Evolutionary conservation across 2,113 vertebrate genomes (phyloP), one percentile per base, ranked within the genome.

Genomic region (Laticauda laticaudata): DNA sequence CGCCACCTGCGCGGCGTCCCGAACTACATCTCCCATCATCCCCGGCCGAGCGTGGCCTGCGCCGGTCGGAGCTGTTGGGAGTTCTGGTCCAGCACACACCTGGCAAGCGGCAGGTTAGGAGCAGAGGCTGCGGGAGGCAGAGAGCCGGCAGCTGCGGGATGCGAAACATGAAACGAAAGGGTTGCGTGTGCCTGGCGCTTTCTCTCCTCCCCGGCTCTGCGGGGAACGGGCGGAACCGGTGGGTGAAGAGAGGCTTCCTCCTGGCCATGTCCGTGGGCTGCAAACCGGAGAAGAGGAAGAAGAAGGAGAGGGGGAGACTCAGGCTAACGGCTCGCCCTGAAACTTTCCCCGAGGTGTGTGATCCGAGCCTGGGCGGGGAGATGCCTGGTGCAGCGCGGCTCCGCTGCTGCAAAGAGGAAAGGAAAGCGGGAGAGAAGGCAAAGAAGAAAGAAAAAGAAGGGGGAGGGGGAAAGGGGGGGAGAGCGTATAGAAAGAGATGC

Each of bases 401-500:
- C 1, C 39, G 11, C 34, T 23, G 21, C n/a, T 87, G 94, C 10
- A 5, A 51, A 92, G 89, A 48, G 23, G 0, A 2, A 6, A 94
- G 88, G 23, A 86, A 10, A 90, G 59, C 75, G 90, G 34, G 89
- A 21, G 54, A 18, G 29, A 21, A 5, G 3, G 54, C 4, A 21
- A 18, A 26, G 9, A 26, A 88, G n/a, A 24, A n/a, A 21, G 89
- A 11, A 15, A 0, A 23, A 53, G 48, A 87, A 4, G 29, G 43
- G 2, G 43, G 34, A 39, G 45, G 54, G 20, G 56, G 23, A 8
- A 0, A 2, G 21, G 6, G 7, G 23, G 3, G 51, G 3, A 10
- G 1, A n/a, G 26, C 12, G 2, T 3, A 2, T 9, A 34, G n/a
- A 56, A 43, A 26, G 61, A 56, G 0, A 51, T 3, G 15, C 1